Conservation (phyloP, 2,797 vertebrate genomes). For the Morus bassanus region DNA sequence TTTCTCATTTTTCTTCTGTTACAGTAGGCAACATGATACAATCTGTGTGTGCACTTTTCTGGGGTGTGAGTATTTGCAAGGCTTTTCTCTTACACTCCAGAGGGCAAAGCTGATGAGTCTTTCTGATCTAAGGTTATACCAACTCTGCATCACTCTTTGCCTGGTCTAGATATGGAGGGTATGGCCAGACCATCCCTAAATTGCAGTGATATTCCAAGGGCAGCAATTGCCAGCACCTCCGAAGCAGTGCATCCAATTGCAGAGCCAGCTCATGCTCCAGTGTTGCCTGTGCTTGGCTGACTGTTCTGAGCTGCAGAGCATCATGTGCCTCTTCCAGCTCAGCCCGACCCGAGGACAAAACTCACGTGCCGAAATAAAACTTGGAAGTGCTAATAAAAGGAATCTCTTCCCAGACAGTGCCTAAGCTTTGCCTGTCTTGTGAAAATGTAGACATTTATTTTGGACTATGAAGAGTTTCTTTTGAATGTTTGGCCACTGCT, state of each 20-base stretch:
- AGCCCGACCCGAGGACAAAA: neutral
- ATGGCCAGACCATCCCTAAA: neutral
- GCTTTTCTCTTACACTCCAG: neutral
- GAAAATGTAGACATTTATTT: conserved; percentile 56
- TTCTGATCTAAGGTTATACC: neutral
- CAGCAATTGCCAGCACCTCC: neutral
- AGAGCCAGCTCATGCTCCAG: neutral
- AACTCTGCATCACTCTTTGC: neutral
- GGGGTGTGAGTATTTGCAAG: neutral
- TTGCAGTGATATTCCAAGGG: neutral
- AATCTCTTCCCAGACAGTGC: conserved; percentile 43
- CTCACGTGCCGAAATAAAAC: neutral
- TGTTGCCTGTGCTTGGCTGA: neutral
- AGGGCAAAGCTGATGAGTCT: neutral
- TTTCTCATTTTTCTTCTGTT: conserved; percentile 4
- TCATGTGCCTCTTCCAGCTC: neutral
- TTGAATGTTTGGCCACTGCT: neutral
- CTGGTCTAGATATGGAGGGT: fast-evolving
- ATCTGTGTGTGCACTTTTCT: neutral
- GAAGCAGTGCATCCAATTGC: neutral
- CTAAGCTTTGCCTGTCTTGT: conserved; percentile 52
- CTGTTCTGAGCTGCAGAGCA: neutral
- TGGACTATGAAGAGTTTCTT: conserved; percentile 9
- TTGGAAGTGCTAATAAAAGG: neutral
- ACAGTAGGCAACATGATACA: neutral